Evolutionary conservation across 1,140 invertebrate genomes (phyloP).

Genomic region (Sitodiplosis mosellana): DNA sequence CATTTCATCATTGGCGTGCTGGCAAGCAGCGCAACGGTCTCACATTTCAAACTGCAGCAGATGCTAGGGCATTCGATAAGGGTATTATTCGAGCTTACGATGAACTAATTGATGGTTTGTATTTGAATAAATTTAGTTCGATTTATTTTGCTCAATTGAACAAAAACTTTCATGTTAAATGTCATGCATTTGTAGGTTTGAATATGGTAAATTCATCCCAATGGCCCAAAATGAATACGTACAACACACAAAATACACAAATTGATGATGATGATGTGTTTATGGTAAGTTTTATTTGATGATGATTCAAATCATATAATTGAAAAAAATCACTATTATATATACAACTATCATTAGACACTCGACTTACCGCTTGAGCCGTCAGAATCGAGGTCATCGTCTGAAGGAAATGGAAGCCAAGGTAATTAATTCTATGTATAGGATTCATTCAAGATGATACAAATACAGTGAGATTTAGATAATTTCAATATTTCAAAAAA

Average conservation of each 20-base stretch:
- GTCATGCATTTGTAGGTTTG: not conserved
- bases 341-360: conserved; percentile 30
- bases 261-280: conserved; percentile 68
- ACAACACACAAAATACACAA: conserved; percentile 42
- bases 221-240: conserved; percentile 19
- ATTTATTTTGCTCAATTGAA: too few relatives aligned
- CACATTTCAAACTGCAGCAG: conserved; percentile 84
- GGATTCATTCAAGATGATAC: too few relatives aligned
- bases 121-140: too few relatives aligned
- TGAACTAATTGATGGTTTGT: conserved; percentile 76
- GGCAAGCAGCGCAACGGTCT: conserved; percentile 88
- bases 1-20: conserved; percentile 94
- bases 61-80: conserved; percentile 86
- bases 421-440: conserved; percentile 8
- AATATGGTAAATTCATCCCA: not conserved
- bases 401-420: conserved; percentile 26
- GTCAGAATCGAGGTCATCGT: conserved; percentile 35
- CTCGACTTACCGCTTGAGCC: conserved; percentile 60
- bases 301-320: too few relatives aligned
- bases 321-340: not conserved
- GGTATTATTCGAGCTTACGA: conserved; percentile 77
- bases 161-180: not conserved
- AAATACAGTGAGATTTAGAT: too few relatives aligned
- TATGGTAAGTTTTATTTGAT: conserved; percentile 40
- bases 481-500: too few relatives aligned